Conservation (phyloP, 2,113 vertebrate species). For the Alectura lathami region DNA sequence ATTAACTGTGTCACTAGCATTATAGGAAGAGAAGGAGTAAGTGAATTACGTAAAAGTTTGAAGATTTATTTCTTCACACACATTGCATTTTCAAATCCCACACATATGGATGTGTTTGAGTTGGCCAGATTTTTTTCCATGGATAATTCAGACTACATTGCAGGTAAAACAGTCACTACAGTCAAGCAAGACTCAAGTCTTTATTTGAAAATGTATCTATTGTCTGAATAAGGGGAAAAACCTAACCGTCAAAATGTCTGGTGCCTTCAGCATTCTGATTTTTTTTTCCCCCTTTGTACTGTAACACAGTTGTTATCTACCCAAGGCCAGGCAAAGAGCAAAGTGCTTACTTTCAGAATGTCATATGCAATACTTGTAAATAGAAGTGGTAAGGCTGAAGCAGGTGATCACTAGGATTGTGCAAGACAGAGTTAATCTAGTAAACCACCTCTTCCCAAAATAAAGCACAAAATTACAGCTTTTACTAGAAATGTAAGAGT, state of each 20-base stretch:
- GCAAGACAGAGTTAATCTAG: background rate
- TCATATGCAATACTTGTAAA: background rate
- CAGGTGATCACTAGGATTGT: background rate
- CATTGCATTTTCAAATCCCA: background rate
- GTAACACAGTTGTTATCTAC: background rate
- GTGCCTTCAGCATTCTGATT: background rate
- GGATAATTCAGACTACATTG: background rate
- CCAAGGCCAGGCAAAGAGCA: conserved; percentile 9
- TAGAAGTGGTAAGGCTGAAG: background rate
- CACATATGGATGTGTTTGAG: background rate
- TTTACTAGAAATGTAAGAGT: background rate
- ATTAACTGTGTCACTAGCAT: background rate
- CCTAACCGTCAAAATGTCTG: background rate
- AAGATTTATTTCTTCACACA: background rate
- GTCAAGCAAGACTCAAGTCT: background rate
- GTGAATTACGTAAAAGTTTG: background rate
- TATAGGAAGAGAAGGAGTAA: background rate
- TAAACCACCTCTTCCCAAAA: background rate
- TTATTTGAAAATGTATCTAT: background rate
- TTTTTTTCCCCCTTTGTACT: background rate
- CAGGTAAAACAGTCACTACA: background rate
- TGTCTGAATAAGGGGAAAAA: background rate
- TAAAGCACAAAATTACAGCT: background rate
- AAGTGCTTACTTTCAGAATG: background rate
- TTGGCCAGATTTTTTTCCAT: background rate